phyloP scores from a whole-genome alignment of 2,888 invertebrate species.

The Trachelus iudaicus region DNA sequence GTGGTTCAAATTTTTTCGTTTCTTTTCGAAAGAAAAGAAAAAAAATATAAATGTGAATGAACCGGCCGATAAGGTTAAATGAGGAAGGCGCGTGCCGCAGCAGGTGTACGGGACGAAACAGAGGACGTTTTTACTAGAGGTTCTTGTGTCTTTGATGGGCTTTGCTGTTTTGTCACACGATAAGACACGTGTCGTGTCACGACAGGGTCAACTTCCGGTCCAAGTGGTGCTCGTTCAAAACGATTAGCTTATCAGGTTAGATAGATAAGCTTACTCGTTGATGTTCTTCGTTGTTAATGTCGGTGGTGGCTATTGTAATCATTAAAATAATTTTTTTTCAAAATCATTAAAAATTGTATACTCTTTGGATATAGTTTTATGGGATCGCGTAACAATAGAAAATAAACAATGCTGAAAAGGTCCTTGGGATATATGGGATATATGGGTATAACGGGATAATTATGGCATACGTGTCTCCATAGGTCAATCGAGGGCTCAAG shows the following conservation, averaged over 20 bases:
- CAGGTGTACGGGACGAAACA: conserved; percentile 38
- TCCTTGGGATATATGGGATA: too few species aligned
- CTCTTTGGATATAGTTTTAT: too few species aligned
- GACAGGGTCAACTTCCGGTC: conserved; percentile 22
- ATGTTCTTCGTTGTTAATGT: not conserved
- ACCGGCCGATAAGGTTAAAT: not conserved
- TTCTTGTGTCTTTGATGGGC: not conserved
- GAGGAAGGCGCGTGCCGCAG: conserved; percentile 33
- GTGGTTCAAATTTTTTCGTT: too few species aligned
- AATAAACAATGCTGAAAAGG: too few species aligned
- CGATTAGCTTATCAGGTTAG: not conserved
- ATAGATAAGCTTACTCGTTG: not conserved
- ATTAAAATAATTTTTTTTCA: too few species aligned
- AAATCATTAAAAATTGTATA: too few species aligned
- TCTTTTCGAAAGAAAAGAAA: too few species aligned
- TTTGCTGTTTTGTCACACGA: too few species aligned
- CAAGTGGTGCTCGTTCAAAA: not conserved
- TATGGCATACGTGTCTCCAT: conserved; percentile 37
- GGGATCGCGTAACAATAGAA: too few species aligned
- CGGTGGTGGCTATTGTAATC: too few species aligned
- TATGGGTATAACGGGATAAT: conserved; percentile 25
- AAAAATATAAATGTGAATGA: not conserved
- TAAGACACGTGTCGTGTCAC: conserved; percentile 34
- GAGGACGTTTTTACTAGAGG: not conserved
- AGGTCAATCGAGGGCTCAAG: conserved; percentile 37